Base-by-base conservation (phyloP, 2,797 vertebrate genomes). In the Rousettus madagascariensis region DNA sequence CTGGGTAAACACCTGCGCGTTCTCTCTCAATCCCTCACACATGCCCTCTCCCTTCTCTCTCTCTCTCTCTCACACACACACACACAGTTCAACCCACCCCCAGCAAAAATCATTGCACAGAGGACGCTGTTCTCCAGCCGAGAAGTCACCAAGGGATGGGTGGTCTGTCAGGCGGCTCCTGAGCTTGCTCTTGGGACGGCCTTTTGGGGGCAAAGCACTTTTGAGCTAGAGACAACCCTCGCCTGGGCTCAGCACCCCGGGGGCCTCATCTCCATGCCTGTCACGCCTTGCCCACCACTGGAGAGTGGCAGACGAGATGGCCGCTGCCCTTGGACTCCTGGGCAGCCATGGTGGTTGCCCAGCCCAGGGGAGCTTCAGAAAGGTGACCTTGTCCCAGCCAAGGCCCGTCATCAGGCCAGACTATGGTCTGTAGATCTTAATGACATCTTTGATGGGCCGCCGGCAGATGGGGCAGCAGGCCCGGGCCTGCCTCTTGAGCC, bases 391-490 rank as follows among this genome's bases (percentile, higher is more conserved):
- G 95, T 86, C 72, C 85, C 10, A 15, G 66, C 86, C 57, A 28
- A 68, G 95, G 89, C 90, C 86, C 1, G 0, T 2, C 1, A 4
- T n/a, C 8, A 63, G 43, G 88, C 79, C 63, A 3, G 86, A 8
- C 99, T 99, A 99, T 0, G 99, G 99, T 97, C 99, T 98, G 96
- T 99, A 99, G 30, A 99, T 99, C 98, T 99, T 99, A 97, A 99
- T 99, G 71, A 99, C 99, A 59, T 99, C 99, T 98, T 99, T 99
- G 98, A 99, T 99, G 72, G 99, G 99, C 98, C 99, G 98, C 95
- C 99, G 98, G 98, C 99, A 99, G 98, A 99, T 99, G 0, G 99
- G 99, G 90, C 99, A 99, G 98, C 99, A 99, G 43, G 99, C 99
- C 0, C 99, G 99, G 95, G 99, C 99, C 98, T 99, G 99, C 97